Base-by-base conservation (phyloP, 1,140 invertebrate genomes). In the Pseudomyrmex dendroicus region DNA sequence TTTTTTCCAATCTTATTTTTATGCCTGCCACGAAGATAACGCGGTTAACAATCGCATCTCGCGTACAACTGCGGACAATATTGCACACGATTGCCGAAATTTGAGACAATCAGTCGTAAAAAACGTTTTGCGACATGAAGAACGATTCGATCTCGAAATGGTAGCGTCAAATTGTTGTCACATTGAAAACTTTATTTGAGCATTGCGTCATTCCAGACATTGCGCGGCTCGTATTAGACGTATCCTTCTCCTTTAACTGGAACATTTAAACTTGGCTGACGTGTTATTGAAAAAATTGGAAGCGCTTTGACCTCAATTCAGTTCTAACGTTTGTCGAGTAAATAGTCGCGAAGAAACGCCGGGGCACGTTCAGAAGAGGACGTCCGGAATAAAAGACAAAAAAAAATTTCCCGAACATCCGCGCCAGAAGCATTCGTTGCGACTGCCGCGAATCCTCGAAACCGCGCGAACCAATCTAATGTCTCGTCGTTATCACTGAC, bases 401-500 rank as follows among this genome's bases (percentile, higher is more conserved):
- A 67, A 59, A 66, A 80, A 50, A 70, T 80, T 17, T 17, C 20
- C 15, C n/a, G 17, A 15, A 56, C 50, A 77, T 67, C 50, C 44
- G 48, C n/a, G 63, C 44, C 77, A 46, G 12, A 7, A n/a, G 20
- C 25, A 25, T 4, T 9, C 35, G 35, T 25, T 17, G 35, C 17
- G 62, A 48, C 50, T n/a, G 13, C 17, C 48, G 56, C 68, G 54
- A 61, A 25, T 52, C 64, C 66, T 84, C 70, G 10, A 73, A 64
- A 73, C 59, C 54, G 57, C 22, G 46, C 86, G 35, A 82, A 73
- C 86, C 86, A 88, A 88, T 88, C 86, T 88, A 72, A 70, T 76
- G 84, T 88, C 77, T 85, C 73, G 72, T 20, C 86, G 85, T 88
- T 88, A 88, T 88, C 86, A 82, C 52, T 72, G 70, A 84, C 84